Base-by-base conservation (phyloP, 2,113 vertebrate species). In the Strix uralensis region DNA sequence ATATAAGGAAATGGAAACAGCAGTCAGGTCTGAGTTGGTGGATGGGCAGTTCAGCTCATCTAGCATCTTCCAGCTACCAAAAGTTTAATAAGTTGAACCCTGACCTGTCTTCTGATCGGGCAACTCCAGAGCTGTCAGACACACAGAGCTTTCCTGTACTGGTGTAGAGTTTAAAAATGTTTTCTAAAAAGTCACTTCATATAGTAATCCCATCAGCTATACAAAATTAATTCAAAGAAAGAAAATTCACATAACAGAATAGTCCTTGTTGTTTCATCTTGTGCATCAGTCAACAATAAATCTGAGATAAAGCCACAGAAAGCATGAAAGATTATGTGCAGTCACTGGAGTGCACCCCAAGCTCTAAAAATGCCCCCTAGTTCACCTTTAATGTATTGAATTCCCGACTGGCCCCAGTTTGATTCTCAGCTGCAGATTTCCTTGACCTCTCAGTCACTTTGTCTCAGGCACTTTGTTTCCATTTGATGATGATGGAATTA, bases 401-500 rank as follows among this genome's bases (percentile, higher is more conserved):
- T 80, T 96, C 73, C 69, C 5, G 2, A 47, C n/a, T 10, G 6
- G 69, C 70, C 74, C 40, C 26, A 5, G 69, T 71, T 63, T 72
- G 74, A 40, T 88, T 81, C 71, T 96, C 79, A 82, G 83, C 44
- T 87, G 80, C 81, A 73, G 74, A 74, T 88, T 96, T 94, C 75
- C 54, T 88, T 92, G 81, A 65, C 66, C 75, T 78, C 92, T 89
- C 80, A 94, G 86, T 40, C 91, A 92, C 86, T 97, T 96, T 72
- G 86, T 97, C 88, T 96, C 82, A 93, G 62, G 83, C 82, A 96
- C 66, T 93, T 94, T 87, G 73, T 96, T 94, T 92, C 95, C 74
- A 79, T 94, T 94, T 96, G 94, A 92, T 92, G 86, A 86, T 91
- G 69, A 96, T 94, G 59, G 86, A 96, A 96, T 92, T 96, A 84